Percentiles rank a stretch among this genome's conserved stretches.
Evolutionary conservation across 92 coral and sea anemone species (phyloP).

Genomic region (Galaxea fascicularis): DNA sequence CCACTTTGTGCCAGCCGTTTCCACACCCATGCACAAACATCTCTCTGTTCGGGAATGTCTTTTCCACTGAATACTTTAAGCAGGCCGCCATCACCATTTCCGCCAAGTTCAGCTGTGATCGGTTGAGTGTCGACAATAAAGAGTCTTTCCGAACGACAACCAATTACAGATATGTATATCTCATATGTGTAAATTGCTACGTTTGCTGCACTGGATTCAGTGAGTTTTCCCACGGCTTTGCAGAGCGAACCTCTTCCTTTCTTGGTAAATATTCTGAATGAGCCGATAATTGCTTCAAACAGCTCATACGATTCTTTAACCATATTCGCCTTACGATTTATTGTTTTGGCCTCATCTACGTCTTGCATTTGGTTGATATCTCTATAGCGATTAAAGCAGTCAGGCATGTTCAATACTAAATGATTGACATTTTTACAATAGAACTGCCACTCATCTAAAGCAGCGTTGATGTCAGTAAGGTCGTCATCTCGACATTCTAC

Average conservation of each 20-base stretch:
- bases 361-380: conserved; percentile 49
- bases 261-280: too few relatives aligned
- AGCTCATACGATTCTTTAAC: too few relatives aligned
- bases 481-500: conserved; percentile 36
- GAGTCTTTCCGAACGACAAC: conserved; percentile 24
- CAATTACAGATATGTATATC: conserved; percentile 54
- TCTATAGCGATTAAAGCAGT: conserved; percentile 54
- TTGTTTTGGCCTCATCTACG: conserved; percentile 64
- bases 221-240: conserved; percentile 33
- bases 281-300: too few relatives aligned
- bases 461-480: conserved; percentile 30
- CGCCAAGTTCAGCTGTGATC: conserved; percentile 54
- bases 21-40: conserved; percentile 74
- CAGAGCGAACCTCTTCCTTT: conserved; percentile 49
- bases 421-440: conserved; percentile 29
- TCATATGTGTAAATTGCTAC: conserved; percentile 68
- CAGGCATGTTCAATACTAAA: conserved; percentile 54
- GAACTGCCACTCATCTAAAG: conserved; percentile 60
- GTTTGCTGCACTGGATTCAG: neutral
- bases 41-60: conserved; percentile 23
- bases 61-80: conserved; percentile 59
- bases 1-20: conserved; percentile 60
- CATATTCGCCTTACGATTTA: conserved; percentile 43
- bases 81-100: conserved; percentile 54
- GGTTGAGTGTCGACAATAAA: conserved; percentile 65